phyloP scores from a whole-genome alignment of 1,140 invertebrate genomes.

The Steinernema feltiae region DNA sequence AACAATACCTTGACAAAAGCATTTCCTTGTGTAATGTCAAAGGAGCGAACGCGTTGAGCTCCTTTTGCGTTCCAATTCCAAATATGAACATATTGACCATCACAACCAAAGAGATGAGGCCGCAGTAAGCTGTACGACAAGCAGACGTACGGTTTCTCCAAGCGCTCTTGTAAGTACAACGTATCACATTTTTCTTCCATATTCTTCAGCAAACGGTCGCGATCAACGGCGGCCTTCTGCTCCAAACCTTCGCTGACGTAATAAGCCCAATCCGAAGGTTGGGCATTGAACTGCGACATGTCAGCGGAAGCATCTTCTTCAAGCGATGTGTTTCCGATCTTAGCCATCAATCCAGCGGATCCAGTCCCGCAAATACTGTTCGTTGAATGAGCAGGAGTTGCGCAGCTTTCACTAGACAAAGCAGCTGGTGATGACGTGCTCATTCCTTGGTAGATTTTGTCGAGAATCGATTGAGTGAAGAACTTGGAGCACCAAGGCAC shows the following conservation, averaged over 20 bases:
- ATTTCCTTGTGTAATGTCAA: background rate
- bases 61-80: background rate
- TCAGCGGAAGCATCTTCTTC: conserved; percentile 33
- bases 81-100: conserved; percentile 33
- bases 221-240: conserved; percentile 40
- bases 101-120: conserved; percentile 44
- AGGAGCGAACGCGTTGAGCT: background rate
- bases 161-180: conserved; percentile 5
- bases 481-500: conserved; percentile 56
- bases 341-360: background rate
- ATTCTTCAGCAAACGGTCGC: conserved; percentile 37
- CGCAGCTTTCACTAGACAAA: background rate
- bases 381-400: background rate
- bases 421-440: background rate
- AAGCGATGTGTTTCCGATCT: conserved; percentile 34
- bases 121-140: conserved; percentile 39
- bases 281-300: conserved; percentile 17
- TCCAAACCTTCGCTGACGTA: conserved; percentile 48
- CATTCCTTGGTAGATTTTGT: conserved; percentile 48
- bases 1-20: conserved; percentile 15
- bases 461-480: conserved; percentile 52
- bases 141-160: conserved; percentile 9
- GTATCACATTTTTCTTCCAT: background rate
- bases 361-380: conserved; percentile 18
- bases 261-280: conserved; percentile 49